A percentile compares a stretch with the other conserved stretches of the same genome.
phyloP scores from a whole-genome alignment of 2,113 vertebrate species.

The Callionymus lyra region DNA sequence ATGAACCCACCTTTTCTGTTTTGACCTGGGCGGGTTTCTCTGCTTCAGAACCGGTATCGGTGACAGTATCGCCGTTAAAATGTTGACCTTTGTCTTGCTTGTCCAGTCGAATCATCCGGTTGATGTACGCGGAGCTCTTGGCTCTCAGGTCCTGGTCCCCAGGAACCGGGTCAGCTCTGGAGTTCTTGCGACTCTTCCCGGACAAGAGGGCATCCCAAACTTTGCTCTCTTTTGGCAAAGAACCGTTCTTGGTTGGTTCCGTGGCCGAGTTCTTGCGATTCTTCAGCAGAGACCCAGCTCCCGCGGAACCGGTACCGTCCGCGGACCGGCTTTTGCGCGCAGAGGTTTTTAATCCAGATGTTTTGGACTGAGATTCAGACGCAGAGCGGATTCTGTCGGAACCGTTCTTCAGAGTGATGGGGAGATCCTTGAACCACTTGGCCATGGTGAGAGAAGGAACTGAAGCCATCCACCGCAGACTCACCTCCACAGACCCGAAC shows the following conservation, averaged over 20 bases:
- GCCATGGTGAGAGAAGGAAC: slow-evolving; percentile 62
- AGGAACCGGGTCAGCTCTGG: slow-evolving; percentile 42
- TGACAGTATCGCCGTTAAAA: slow-evolving; percentile 33
- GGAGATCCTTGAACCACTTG: slow-evolving; percentile 88
- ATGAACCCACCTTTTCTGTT: slow-evolving; percentile 69
- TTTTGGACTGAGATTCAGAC: slow-evolving; percentile 52
- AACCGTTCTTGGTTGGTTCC: slow-evolving; percentile 48
- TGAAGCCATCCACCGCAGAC: slow-evolving; percentile 24
- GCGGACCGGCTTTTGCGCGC: slow-evolving; percentile 57
- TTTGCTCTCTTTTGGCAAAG: slow-evolving; percentile 54
- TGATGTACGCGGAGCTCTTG: slow-evolving; percentile 68
- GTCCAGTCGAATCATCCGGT: slow-evolving; percentile 81
- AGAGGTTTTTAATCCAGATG: slow-evolving; percentile 35
- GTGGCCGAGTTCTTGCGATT: slow-evolving; percentile 71
- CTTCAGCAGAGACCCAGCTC: slow-evolving; percentile 45
- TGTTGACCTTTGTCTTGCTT: slow-evolving; percentile 73
- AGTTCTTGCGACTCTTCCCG: slow-evolving; percentile 76
- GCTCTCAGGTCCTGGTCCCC: slow-evolving; percentile 57
- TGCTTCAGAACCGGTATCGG: slow-evolving; percentile 43
- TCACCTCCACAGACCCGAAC: slow-evolving; percentile 42
- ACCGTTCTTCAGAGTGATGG: slow-evolving; percentile 76
- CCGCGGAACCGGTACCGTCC: slow-evolving; percentile 13
- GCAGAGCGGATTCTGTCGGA: slow-evolving; percentile 67
- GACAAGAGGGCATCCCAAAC: slow-evolving; percentile 69
- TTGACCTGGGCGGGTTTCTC: slow-evolving; percentile 62